These are phyloP conservation scores for Odobenus rosmarus DNA, from an alignment of 2,113 vertebrate species.

Conservation along the genomic window DNA sequence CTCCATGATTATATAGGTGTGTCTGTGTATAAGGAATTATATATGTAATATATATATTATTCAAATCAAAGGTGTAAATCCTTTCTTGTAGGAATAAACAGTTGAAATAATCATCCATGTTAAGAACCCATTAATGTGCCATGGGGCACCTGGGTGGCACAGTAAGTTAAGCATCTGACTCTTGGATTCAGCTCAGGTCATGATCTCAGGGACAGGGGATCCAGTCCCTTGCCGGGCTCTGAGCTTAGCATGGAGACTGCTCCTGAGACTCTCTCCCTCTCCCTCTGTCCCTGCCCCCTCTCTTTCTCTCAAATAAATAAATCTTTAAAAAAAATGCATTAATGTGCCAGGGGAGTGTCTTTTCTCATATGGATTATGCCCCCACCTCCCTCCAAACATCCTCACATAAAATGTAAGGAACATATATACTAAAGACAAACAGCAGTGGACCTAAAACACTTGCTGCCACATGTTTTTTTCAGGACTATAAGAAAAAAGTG, in stretches of 20 bases:
- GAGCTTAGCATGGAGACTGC: too few relatives aligned
- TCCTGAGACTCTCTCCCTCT: too few relatives aligned
- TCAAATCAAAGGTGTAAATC: background rate
- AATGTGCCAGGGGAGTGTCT: background rate
- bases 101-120: background rate
- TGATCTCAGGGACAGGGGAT: too few relatives aligned
- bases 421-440: background rate
- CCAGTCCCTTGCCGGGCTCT: too few relatives aligned
- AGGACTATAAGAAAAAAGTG: background rate
- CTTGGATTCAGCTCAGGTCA: too few relatives aligned
- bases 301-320: too few relatives aligned
- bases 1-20: background rate
- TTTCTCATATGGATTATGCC: background rate
- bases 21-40: background rate
- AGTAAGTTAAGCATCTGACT: too few relatives aligned
- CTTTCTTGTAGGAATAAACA: background rate
- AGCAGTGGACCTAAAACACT: background rate
- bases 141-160: too few relatives aligned
- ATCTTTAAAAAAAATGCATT: too few relatives aligned
- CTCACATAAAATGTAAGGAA: constrained; percentile 8
- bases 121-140: background rate
- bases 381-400: background rate
- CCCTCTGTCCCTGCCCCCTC: too few relatives aligned
- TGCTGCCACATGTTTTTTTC: background rate
- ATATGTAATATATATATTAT: background rate